Base-by-base conservation (phyloP, 1,140 invertebrate genomes). In the Ditylenchus dipsaci region DNA sequence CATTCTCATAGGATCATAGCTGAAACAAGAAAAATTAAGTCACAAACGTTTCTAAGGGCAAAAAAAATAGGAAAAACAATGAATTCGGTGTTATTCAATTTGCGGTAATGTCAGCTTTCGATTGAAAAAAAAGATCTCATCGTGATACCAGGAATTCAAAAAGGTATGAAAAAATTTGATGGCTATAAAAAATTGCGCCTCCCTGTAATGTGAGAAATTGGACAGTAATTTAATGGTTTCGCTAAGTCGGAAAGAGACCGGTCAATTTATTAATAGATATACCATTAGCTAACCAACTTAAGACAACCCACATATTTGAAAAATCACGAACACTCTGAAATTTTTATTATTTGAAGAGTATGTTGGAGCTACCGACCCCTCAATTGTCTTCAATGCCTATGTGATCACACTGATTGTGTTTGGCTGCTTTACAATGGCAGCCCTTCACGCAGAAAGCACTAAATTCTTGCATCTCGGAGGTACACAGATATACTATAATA, bases 331-430 rank as follows among this genome's bases (percentile, higher is more conserved):
- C 21, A 47, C 21, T 15, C 21, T 15, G 15, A 47, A 15, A 68
- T 68, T 0, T 71, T 71, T 13, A 57, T 74, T 19, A 59, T 76
- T n/a, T n/a, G n/a, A n/a, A 43, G 65, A 69, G 45, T 75, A 68
- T 56, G 71, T 79, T 59, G 76, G 65, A 1, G 26, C 61, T 8
- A 23, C 45, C 13, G 77, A 95, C 82, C 91, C 92, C 1, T 87
- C 88, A 53, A 93, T 97, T 69, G 89, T 97, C 65, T 84, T 92
- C 0, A 92, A 91, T 23, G 92, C 93, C 17, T 86, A 96, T 58
- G 82, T 93, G 66, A 89, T 89, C 65, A 95, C 93, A 0, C 87
- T 89, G 45, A 84, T 94, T 3, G 89, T 96, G 26, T 97, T 97
- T 85, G 88, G 90, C 8, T 92, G 91, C 73, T 95, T 97, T 85